phyloP scores from a whole-genome alignment of 2,113 vertebrate species.

The Triplophysa siluroides region DNA sequence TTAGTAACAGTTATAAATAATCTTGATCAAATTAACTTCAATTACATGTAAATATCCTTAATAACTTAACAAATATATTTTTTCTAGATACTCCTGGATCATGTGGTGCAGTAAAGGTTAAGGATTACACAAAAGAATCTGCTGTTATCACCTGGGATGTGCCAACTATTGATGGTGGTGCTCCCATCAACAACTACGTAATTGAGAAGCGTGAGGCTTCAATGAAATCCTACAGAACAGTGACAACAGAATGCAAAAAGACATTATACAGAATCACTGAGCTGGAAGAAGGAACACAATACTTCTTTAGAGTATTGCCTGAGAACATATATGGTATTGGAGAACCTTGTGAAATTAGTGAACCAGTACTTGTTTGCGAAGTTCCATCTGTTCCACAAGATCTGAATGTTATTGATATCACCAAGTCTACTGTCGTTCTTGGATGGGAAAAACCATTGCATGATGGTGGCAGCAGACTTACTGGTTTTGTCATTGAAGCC shows the following conservation, averaged over 20 bases:
- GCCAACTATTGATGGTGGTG: constrained; percentile 90
- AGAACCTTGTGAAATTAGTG: constrained; percentile 89
- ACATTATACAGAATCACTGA: constrained; percentile 89
- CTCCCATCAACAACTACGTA: constrained; percentile 94
- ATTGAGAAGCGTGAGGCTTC: constrained; percentile 94
- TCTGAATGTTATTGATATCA: constrained; percentile 85
- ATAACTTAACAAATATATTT: neutral
- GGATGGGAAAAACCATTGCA: constrained; percentile 90
- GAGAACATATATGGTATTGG: constrained; percentile 98
- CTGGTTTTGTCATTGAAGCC: constrained; percentile 89
- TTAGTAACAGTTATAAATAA: neutral
- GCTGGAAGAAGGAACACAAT: constrained; percentile 86
- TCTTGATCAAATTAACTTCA: neutral
- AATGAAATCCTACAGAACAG: constrained; percentile 97
- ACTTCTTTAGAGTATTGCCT: constrained; percentile 95
- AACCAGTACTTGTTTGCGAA: constrained; percentile 90
- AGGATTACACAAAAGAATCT: constrained; percentile 94
- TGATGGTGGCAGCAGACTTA: constrained; percentile 91
- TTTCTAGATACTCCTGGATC: constrained; percentile 92
- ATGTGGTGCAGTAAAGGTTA: constrained; percentile 86
- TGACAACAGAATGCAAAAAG: constrained; percentile 95
- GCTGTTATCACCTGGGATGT: constrained; percentile 97
- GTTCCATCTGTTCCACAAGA: constrained; percentile 88
- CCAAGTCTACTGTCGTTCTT: constrained; percentile 87
- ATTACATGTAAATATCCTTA: neutral